phyloP scores from a whole-genome alignment of 2,888 invertebrate genomes.

The Eurois occulta region DNA sequence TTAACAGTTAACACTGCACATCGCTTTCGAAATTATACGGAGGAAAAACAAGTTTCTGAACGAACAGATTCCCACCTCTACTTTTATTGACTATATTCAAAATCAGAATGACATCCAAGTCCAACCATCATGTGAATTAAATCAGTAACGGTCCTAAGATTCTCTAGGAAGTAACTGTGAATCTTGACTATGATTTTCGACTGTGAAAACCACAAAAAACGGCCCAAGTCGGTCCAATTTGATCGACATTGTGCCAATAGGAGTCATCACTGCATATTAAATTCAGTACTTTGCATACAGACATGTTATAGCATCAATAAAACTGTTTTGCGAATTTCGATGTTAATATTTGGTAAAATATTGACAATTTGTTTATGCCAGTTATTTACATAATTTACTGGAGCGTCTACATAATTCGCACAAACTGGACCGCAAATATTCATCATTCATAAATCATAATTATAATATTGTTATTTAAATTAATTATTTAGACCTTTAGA shows the following conservation, averaged over 20 bases:
- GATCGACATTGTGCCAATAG: neutral
- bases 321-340: constrained; percentile 64
- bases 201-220: constrained; percentile 5
- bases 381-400: constrained; percentile 67
- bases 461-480: too few relatives aligned
- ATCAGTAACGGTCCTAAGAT: constrained; percentile 49
- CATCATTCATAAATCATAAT: constrained; percentile 40
- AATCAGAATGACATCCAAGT: constrained; percentile 35
- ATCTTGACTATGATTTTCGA: constrained; percentile 10
- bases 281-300: constrained; percentile 38
- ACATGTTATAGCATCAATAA: constrained; percentile 49
- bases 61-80: constrained; percentile 17
- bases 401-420: constrained; percentile 56
- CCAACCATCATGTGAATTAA: constrained; percentile 7
- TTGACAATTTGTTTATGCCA: constrained; percentile 65
- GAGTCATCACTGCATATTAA: constrained; percentile 17
- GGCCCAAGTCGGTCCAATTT: neutral
- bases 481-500: too few relatives aligned
- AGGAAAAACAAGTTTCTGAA: constrained; percentile 69
- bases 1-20: constrained; percentile 80
- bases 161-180: constrained; percentile 31
- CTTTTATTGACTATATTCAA: constrained; percentile 27
- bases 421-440: constrained; percentile 57
- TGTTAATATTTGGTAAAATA: constrained; percentile 69
- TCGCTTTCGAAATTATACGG: constrained; percentile 80